Evolutionary conservation across 1,140 invertebrate genomes (phyloP), one percentile per base, ranked within the genome.

Genomic region (Eupristina koningsbergeri): DNA sequence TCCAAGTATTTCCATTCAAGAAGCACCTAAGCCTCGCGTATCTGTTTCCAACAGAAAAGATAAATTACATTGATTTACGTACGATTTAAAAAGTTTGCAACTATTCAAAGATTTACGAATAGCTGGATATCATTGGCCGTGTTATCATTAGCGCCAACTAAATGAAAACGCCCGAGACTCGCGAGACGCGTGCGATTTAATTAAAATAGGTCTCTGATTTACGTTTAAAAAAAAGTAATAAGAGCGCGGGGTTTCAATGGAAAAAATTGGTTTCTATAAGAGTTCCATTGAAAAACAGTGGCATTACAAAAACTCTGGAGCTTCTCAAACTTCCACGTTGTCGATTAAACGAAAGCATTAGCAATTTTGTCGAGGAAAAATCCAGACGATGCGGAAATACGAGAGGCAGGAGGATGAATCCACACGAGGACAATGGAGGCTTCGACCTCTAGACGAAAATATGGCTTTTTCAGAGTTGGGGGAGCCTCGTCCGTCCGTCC

Each of bases 271-370:
- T 2, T 71, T 71, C 67, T n/a, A 7, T 41, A 41, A 71, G 69
- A 45, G 69, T 22, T 19, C 26, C 13, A 45, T 3, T 5, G 11
- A 73, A 73, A 73, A 8, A 69, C 34, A 19, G 36, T 36, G 15
- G 3, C 34, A 22, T 69, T 36, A 36, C 64, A 69, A 69, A 69
- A 69, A 39, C 34, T 36, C 34, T 11, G 41, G 41, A 45, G 41
- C 41, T 11, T 45, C 41, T 11, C 41, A 5, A 11, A 45, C 8
- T 15, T 8, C 47, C 69, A 71, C 22, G 34, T 41, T 39, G 36
- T 71, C 78, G 78, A 80, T 80, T 69, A 80, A 79, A 67, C 26
- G 26, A 47, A n/a, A n/a, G 76, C 76, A 78, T 78, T 78, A 78
- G 58, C 76, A 58, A 79, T 79, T 79, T 67, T 22, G 50, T 19